These are phyloP conservation scores for Montipora foliosa DNA, from an alignment of 64 coral and sea anemone genomes.

Conservation along the genomic window DNA sequence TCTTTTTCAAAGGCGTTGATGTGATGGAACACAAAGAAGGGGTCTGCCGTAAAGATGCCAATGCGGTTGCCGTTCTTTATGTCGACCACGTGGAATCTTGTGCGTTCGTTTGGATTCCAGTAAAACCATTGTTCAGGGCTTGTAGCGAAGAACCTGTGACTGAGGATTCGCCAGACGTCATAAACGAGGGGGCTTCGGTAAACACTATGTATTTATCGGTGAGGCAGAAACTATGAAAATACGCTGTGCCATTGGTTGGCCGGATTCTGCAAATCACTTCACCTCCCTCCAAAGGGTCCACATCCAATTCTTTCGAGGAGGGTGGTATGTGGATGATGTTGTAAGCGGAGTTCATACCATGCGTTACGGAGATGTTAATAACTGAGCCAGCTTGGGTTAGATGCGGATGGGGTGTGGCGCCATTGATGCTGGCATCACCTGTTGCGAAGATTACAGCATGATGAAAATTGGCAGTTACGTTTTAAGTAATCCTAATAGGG, in stretches of 20 bases:
- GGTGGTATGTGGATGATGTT: slow-evolving; percentile 72
- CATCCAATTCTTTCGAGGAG: slow-evolving; percentile 20
- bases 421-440: slow-evolving; percentile 28
- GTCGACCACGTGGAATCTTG: slow-evolving; percentile 78
- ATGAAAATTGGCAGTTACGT: too few species aligned
- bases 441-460: neutral
- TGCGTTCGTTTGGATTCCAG: slow-evolving; percentile 66
- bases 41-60: slow-evolving; percentile 59
- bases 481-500: too few species aligned
- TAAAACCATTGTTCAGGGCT: slow-evolving; percentile 47
- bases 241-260: slow-evolving; percentile 45
- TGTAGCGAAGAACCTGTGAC: slow-evolving; percentile 33
- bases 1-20: slow-evolving; percentile 93
- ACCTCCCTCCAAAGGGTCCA: slow-evolving; percentile 69
- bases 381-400: slow-evolving; percentile 61
- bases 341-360: slow-evolving; percentile 54
- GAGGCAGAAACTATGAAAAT: slow-evolving; percentile 92
- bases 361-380: slow-evolving; percentile 61
- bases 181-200: slow-evolving; percentile 72
- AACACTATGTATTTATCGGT: slow-evolving; percentile 91
- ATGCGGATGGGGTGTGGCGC: slow-evolving; percentile 77
- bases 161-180: slow-evolving; percentile 26
- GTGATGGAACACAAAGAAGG: slow-evolving; percentile 91
- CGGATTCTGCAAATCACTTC: slow-evolving; percentile 74
- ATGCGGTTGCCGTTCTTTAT: slow-evolving; percentile 60